These are phyloP conservation scores for Caranx ignobilis DNA, from an alignment of 2,113 vertebrate genomes.

Conservation along the genomic window DNA sequence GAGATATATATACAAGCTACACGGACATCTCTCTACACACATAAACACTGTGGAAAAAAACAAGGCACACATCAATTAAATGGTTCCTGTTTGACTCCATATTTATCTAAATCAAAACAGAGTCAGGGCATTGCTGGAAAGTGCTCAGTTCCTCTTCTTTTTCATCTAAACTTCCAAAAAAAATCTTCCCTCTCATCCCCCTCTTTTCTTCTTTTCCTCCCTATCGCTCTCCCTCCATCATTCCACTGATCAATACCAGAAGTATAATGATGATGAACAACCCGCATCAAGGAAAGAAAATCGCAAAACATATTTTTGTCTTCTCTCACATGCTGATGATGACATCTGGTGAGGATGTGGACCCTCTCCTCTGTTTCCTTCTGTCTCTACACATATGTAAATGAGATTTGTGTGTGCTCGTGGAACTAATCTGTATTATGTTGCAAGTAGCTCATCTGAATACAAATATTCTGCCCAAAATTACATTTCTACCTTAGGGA, in stretches of 20 bases:
- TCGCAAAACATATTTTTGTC: conserved; percentile 50
- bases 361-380: conserved; percentile 56
- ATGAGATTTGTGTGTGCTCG: conserved; percentile 53
- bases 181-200: conserved; percentile 2
- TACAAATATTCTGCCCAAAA: conserved; percentile 51
- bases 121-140: conserved; percentile 46
- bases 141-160: conserved; percentile 46
- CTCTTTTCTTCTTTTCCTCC: conserved; percentile 18
- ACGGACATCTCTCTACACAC: conserved; percentile 22
- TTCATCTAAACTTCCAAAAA: conserved; percentile 45
- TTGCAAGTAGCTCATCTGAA: conserved; percentile 66
- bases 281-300: conserved; percentile 38
- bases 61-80: conserved; percentile 36
- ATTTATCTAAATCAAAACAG: conserved; percentile 53
- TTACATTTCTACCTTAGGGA: conserved; percentile 33
- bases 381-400: conserved; percentile 59
- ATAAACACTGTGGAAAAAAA: conserved; percentile 21
- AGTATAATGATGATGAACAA: conserved; percentile 60
- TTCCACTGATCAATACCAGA: conserved; percentile 65
- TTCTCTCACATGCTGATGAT: conserved; percentile 37
- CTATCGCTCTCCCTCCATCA: conserved; percentile 16
- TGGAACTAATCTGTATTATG: conserved; percentile 69
- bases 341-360: conserved; percentile 70
- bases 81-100: conserved; percentile 54
- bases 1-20: conserved; percentile 2